Percentiles rank a stretch among this genome's conserved stretches.
These are phyloP conservation scores for Rhizomys pruinosus DNA, from an alignment of 2,113 vertebrate genomes.

Conservation along the genomic window DNA sequence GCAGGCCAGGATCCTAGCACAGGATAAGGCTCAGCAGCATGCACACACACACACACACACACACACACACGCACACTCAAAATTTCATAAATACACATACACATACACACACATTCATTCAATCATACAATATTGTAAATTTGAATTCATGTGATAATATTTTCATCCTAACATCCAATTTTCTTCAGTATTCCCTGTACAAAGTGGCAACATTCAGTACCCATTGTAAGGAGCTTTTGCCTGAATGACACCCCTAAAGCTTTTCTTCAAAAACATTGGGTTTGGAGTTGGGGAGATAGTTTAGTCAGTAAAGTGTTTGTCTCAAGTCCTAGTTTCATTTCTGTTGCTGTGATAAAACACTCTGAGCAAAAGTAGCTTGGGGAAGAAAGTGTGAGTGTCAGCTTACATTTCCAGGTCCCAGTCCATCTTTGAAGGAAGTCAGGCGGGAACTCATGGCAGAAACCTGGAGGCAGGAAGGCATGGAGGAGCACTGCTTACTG, in stretches of 20 bases:
- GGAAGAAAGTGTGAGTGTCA: not conserved
- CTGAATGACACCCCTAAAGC: not conserved
- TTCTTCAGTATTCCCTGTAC: not conserved
- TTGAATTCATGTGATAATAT: not conserved
- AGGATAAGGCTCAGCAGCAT: not conserved
- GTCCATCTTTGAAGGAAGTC: not conserved
- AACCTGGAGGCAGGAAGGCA: not conserved
- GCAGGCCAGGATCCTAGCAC: not conserved
- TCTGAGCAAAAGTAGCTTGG: not conserved
- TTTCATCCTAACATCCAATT: not conserved
- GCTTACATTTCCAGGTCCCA: not conserved
- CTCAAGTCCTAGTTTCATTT: no score
- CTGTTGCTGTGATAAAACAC: not conserved
- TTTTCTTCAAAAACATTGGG: not conserved
- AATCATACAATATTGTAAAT: not conserved
- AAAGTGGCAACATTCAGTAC: not conserved
- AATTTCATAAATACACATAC: not conserved
- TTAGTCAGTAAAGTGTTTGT: not conserved
- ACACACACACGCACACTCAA: not conserved
- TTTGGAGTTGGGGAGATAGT: not conserved
- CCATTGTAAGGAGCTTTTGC: not conserved
- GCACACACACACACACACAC: accelerated
- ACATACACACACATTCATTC: not conserved
- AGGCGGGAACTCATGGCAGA: not conserved
- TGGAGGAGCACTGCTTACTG: not conserved